Percentiles rank a stretch among this genome's conserved stretches.
These are phyloP conservation scores for Gulo gulo DNA, from an alignment of 2,113 vertebrate species.

Conservation along the genomic window DNA sequence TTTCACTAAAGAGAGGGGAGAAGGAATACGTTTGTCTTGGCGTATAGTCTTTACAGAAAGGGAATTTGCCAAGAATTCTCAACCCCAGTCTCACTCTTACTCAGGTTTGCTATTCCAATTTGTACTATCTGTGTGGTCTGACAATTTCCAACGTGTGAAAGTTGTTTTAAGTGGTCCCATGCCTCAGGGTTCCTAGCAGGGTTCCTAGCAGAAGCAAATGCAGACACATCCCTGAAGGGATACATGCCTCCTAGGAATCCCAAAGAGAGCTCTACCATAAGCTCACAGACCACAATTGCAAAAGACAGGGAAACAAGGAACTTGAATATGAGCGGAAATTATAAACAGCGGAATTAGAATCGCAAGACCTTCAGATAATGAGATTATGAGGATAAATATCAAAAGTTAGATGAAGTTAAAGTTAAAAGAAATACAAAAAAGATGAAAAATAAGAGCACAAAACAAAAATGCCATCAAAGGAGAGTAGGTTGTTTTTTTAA, in stretches of 20 bases:
- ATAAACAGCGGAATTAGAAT: neutral
- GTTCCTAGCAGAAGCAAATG: neutral
- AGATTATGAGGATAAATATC: neutral
- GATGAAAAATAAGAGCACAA: neutral
- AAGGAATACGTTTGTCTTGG: neutral
- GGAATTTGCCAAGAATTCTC: neutral
- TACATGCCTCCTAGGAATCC: neutral
- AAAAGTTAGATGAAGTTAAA: neutral
- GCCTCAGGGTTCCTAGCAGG: neutral
- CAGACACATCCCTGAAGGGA: neutral
- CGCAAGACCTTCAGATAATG: neutral
- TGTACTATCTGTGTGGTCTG: neutral
- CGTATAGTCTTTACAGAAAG: neutral
- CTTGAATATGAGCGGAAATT: neutral
- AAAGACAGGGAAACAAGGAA: neutral
- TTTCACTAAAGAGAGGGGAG: neutral
- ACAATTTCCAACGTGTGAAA: neutral
- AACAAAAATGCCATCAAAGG: neutral
- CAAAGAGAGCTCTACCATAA: neutral
- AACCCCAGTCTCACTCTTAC: neutral
- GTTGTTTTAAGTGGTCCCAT: neutral
- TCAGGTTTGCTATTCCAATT: neutral
- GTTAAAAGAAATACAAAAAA: slow-evolving; percentile 11
- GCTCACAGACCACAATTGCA: neutral
- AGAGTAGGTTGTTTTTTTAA: neutral